Conservation (phyloP, 2,113 vertebrate species). For the Catharus bicknelli region DNA sequence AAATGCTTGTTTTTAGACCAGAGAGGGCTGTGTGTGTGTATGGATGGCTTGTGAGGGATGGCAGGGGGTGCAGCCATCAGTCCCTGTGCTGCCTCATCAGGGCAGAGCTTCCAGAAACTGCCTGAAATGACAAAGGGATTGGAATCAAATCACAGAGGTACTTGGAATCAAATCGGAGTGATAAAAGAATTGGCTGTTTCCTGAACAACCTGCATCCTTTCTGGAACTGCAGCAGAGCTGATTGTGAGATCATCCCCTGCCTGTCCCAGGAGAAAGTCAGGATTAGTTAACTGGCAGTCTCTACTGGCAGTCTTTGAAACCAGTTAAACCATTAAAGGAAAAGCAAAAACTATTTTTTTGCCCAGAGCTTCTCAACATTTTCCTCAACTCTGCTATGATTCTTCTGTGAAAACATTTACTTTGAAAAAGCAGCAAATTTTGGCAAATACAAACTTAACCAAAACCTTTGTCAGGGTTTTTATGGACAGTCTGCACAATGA, state of each 20-base stretch:
- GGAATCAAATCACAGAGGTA: neutral
- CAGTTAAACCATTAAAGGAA: neutral
- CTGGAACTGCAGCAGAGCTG: neutral
- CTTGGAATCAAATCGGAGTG: neutral
- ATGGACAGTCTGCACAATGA: neutral
- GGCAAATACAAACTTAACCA: neutral
- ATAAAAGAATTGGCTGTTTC: neutral
- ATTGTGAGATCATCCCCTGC: neutral
- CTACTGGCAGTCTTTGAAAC: neutral
- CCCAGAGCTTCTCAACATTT: neutral
- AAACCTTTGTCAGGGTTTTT: neutral
- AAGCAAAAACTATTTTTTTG: neutral
- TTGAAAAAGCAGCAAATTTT: neutral
- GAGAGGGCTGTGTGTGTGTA: neutral
- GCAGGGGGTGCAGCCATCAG: neutral
- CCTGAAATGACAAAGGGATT: neutral
- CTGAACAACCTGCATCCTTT: neutral
- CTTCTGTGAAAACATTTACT: neutral
- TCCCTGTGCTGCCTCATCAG: neutral
- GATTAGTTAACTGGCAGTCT: neutral
- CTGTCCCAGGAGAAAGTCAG: neutral
- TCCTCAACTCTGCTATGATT: neutral
- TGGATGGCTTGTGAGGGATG: neutral
- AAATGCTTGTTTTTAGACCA: neutral
- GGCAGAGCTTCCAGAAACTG: neutral